phyloP scores from a whole-genome alignment of 2,888 invertebrate species.

The Netelia inedita region DNA sequence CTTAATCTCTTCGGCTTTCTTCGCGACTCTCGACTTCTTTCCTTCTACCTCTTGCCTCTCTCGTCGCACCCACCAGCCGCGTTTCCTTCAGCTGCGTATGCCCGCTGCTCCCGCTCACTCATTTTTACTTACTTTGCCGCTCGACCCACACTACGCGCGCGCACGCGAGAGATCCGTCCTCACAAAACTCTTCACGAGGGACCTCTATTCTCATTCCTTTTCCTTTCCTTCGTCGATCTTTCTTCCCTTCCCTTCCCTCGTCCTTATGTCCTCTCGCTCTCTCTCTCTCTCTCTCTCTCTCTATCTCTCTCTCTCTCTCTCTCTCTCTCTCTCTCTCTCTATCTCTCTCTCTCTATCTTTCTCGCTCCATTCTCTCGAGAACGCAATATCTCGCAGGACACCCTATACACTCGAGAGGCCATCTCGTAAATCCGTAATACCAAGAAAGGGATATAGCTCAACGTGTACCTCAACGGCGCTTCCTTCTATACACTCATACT shows the following conservation, averaged over 20 bases:
- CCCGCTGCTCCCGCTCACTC: conserved; percentile 52
- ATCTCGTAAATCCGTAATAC: conserved; percentile 71
- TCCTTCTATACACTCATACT: conserved; percentile 16
- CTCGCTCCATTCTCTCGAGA: conserved; percentile 50
- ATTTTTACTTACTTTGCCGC: conserved; percentile 60
- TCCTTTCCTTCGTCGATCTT: neutral
- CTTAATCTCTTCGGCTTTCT: conserved; percentile 64
- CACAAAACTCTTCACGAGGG: conserved; percentile 19
- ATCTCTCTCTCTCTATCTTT: neutral
- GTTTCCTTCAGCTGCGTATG: conserved; percentile 11
- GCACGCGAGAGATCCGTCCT: conserved; percentile 4
- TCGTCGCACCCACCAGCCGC: too few species aligned
- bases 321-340: conserved; percentile 28
- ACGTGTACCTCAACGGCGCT: conserved; percentile 25
- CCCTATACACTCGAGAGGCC: conserved; percentile 60
- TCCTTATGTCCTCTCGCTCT: conserved; percentile 49
- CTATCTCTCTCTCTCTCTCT: conserved; percentile 41
- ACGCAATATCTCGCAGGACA: conserved; percentile 67
- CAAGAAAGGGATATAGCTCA: conserved; percentile 23
- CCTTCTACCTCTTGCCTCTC: conserved; percentile 9
- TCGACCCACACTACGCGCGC: conserved; percentile 5
- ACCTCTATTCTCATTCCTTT: conserved; percentile 10
- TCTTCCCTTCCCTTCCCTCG: conserved; percentile 20
- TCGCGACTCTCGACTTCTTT: conserved; percentile 54
- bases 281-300: conserved; percentile 3